phyloP scores from a whole-genome alignment of 2,888 invertebrate species.

The Eupithecia dodoneata region DNA sequence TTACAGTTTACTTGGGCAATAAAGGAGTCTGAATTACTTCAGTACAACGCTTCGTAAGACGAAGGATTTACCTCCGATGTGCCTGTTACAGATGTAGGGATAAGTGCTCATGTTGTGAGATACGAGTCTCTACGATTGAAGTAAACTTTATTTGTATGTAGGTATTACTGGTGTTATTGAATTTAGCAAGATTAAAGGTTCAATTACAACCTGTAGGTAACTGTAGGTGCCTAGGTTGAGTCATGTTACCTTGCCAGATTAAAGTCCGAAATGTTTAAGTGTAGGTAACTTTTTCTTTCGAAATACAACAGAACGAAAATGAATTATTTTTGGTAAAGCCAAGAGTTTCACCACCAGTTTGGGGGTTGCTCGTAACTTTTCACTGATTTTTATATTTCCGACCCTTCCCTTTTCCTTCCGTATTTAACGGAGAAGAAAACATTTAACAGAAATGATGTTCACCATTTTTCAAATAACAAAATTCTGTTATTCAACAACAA shows the following conservation, averaged over 20 bases:
- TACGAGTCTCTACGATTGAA: conserved; percentile 25
- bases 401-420: conserved; percentile 7
- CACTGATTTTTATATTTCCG: conserved; percentile 16
- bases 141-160: conserved; percentile 35
- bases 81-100: conserved; percentile 56
- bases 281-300: not conserved
- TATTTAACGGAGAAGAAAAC: conserved; percentile 16
- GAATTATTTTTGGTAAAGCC: conserved; percentile 9
- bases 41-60: conserved; percentile 46
- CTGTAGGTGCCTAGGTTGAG: not conserved
- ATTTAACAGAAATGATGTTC: conserved; percentile 21
- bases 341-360: not conserved
- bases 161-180: conserved; percentile 13
- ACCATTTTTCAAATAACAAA: conserved; percentile 19
- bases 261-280: not conserved
- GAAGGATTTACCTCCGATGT: conserved; percentile 48
- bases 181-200: conserved; percentile 10
- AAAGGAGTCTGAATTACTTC: conserved; percentile 66
- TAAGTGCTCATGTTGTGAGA: conserved; percentile 41
- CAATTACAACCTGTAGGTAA: not conserved
- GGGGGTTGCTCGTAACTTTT: conserved; percentile 14
- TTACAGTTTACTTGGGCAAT: conserved; percentile 79
- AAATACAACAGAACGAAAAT: not conserved
- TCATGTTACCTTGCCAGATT: not conserved
- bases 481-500: conserved; percentile 31